Conservation (phyloP, 1,140 invertebrate species). For the Thereuonema tuberculata region DNA sequence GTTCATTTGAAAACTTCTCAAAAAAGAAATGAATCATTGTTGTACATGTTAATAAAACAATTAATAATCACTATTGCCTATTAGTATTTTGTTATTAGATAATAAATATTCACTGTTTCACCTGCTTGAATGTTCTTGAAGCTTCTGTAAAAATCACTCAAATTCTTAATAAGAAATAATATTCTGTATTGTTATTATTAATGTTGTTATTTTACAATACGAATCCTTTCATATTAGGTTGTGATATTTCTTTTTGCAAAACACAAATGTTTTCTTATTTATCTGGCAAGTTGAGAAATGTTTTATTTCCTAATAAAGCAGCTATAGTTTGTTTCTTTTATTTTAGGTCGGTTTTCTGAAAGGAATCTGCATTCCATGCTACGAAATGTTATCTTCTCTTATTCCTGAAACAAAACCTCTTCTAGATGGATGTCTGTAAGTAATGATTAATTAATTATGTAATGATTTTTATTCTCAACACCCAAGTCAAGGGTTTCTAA, state of each 20-base stretch:
- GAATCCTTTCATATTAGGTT: background rate
- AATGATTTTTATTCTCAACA: too few species aligned
- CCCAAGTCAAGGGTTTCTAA: too few species aligned
- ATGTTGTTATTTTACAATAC: background rate
- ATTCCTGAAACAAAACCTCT: slow-evolving; percentile 55
- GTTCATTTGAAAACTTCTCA: too few species aligned
- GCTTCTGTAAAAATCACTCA: background rate
- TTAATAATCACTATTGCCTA: too few species aligned
- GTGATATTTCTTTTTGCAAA: background rate
- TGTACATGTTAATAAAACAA: too few species aligned
- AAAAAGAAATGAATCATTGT: too few species aligned
- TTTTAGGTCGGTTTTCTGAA: slow-evolving; percentile 56
- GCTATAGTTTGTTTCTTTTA: slow-evolving; percentile 22
- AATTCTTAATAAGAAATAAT: background rate
- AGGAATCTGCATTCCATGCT: slow-evolving; percentile 68
- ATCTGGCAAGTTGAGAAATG: background rate
- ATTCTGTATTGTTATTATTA: background rate
- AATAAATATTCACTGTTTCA: too few species aligned
- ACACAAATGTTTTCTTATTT: background rate
- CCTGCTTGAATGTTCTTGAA: too few species aligned
- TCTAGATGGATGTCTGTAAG: slow-evolving; percentile 42
- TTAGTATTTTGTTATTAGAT: too few species aligned
- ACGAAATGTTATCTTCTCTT: slow-evolving; percentile 48
- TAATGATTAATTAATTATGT: too few species aligned
- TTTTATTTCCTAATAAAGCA: background rate